phyloP scores from a whole-genome alignment of 1,140 invertebrate genomes.

The Drosophila ohnishii region DNA sequence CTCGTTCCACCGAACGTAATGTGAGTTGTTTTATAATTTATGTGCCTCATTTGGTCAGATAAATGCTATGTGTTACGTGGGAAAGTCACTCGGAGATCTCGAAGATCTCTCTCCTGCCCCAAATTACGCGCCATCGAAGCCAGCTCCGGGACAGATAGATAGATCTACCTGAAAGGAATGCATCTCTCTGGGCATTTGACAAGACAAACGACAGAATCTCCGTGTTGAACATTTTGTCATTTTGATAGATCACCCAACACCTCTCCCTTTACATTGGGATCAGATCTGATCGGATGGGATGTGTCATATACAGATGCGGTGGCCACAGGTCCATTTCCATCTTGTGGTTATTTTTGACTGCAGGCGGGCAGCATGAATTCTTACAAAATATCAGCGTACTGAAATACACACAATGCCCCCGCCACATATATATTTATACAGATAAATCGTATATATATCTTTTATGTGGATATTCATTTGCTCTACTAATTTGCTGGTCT shows the following conservation, averaged over 20 bases:
- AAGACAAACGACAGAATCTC: constrained; percentile 27
- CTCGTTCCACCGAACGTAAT: constrained; percentile 35
- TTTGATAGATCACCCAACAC: constrained; percentile 63
- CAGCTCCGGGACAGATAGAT: constrained; percentile 12
- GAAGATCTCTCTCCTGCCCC: constrained; percentile 21
- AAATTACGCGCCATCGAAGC: constrained; percentile 26
- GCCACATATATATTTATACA: constrained; percentile 37
- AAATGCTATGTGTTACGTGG: constrained; percentile 45
- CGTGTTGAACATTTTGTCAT: constrained; percentile 57
- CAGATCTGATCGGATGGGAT: constrained; percentile 12
- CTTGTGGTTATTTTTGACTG: constrained; percentile 72
- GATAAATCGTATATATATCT: constrained; percentile 42
- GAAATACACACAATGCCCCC: constrained; percentile 48
- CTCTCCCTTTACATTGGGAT: constrained; percentile 38
- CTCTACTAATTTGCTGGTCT: constrained; percentile 69
- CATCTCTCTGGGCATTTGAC: constrained; percentile 33
- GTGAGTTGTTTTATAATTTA: constrained; percentile 43
- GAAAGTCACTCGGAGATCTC: constrained; percentile 24
- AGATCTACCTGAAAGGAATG: constrained; percentile 38
- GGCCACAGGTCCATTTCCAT: constrained; percentile 53
- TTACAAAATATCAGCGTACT: constrained; percentile 68
- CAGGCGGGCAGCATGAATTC: constrained; percentile 76
- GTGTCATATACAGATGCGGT: constrained; percentile 37
- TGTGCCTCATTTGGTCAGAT: constrained; percentile 34
- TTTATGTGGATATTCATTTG: constrained; percentile 63